Base-by-base conservation (phyloP, 2,888 invertebrate species). In the Conchocele bisecta region DNA sequence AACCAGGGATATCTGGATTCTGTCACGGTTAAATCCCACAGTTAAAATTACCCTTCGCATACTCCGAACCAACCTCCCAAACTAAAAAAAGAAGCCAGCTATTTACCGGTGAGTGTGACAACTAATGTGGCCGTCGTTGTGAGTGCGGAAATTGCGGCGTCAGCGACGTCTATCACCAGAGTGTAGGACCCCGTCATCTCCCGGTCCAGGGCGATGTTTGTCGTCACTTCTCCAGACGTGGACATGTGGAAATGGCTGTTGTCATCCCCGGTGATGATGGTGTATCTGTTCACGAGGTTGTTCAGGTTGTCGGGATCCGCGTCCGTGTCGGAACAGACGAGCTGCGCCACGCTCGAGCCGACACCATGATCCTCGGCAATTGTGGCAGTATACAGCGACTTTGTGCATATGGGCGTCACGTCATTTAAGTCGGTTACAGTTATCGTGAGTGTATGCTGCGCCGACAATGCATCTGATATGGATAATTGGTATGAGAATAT, bases 381-480 rank as follows among this genome's bases (percentile, higher is more conserved):
- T n/a, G 69, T 73, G 2, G 69, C 77, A 11, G 46, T 50, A 17
- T 79, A 76, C 22, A 65, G 39, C 7, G 68, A 56, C 31, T 73
- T 56, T 11, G 74, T 69, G 58, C 86, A 89, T 0, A 46, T 58
- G 11, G 89, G 89, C 2, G 66, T 53, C 53, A 87, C 83, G 70
- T 88, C 87, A 60, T 88, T 87, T 9, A 75, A 61, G 58, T 88
- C 85, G 3, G 68, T 54, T 9, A 88, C 65, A 2, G 59, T 60
- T 0, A 88, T 73, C 1, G 69, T 71, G 4, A 88, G 56, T 0
- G 68, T 81, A n/a, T 78, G 61, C 13, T 73, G 77, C n/a, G 75
- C 82, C 3, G 71, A 69, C 7, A 63, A 54, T 17, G 79, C 57
- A 20, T 69, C 53, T 31, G 68, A 13, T 42, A 5, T 2, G 22